Evolutionary conservation across 2,888 invertebrate species (phyloP).

Genomic region (Eilema sororculum): DNA sequence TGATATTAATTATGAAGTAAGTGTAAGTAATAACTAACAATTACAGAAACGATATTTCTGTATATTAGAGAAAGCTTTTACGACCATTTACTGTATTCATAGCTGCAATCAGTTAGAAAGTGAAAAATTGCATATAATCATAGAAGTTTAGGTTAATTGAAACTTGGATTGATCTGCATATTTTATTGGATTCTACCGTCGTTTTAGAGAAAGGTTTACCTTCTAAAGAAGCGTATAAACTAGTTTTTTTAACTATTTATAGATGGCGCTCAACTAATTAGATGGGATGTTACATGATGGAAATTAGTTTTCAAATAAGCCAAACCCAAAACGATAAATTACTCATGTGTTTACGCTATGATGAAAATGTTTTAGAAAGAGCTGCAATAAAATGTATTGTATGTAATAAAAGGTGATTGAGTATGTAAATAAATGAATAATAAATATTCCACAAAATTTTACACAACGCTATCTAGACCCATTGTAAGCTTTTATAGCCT

Average conservation of each 20-base stretch:
- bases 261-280: not conserved
- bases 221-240: conserved; percentile 15
- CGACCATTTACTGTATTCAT: conserved; percentile 18
- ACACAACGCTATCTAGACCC: too few species aligned
- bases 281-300: conserved; percentile 1
- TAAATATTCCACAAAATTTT: too few species aligned
- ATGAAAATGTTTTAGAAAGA: not conserved
- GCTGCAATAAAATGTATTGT: not conserved
- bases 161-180: conserved; percentile 22
- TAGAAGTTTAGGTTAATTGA: conserved; percentile 19
- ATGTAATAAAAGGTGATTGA: not conserved
- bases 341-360: not conserved
- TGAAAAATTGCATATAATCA: conserved; percentile 25
- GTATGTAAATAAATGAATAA: too few species aligned
- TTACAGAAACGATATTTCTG: conserved; percentile 50
- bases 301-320: not conserved
- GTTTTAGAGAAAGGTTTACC: conserved; percentile 18
- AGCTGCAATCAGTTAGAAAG: conserved; percentile 23
- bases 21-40: conserved; percentile 48
- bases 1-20: conserved; percentile 50
- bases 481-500: too few species aligned
- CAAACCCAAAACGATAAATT: not conserved
- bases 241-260: conserved; percentile 6
- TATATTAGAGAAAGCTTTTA: conserved; percentile 29
- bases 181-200: conserved; percentile 7